Evolutionary conservation across 2,888 invertebrate species (phyloP), one percentile per base, ranked within the genome.

Genomic region (Parnassius smintheus): DNA sequence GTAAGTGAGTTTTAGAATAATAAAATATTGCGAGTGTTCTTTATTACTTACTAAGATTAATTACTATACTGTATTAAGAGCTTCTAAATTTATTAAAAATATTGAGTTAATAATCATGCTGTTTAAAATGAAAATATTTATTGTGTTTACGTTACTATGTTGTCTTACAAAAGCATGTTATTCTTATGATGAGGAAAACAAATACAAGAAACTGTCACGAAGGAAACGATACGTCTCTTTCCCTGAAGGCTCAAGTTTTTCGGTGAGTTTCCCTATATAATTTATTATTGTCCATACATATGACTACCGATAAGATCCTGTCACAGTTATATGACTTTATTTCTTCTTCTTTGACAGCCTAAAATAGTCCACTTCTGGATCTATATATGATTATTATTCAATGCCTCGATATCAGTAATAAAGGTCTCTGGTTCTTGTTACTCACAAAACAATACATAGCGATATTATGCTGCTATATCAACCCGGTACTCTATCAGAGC

Each of bases 231-330:
- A 94, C 74, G 92, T 95, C 11, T 94, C 94, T 41, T 95, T 95
- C 83, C 95, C 95, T 1, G 95, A 95, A 79, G 95, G 95, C 13
- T 93, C 94, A 11, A 94, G 94, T 82, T 94, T 94, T 83, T 94
- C 94, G 65, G 94, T 94, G 75, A 93, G 94, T 92, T 62, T 56
- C 50, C 57, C 44, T 22, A 44, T 13, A 51, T 46, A 46, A 18
- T 59, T 50, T 63, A 48, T 55, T 55, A 49, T 22, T 9, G 18
- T 50, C 35, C 35, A 7, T 35, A 35, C 35, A 54, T 61, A 44
- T 48, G 35, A 53, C n/a, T 55, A 42, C 44, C 49, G 10, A 53
- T 46, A 59, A 53, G 46, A 8, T 49, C 18, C 4, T 35, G 35
- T 35, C 7, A 35, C 35, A 35, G 4, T 35, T 35, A 35, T 35